Evolutionary conservation across 2,888 invertebrate genomes (phyloP).

Genomic region (Cancer borealis): DNA sequence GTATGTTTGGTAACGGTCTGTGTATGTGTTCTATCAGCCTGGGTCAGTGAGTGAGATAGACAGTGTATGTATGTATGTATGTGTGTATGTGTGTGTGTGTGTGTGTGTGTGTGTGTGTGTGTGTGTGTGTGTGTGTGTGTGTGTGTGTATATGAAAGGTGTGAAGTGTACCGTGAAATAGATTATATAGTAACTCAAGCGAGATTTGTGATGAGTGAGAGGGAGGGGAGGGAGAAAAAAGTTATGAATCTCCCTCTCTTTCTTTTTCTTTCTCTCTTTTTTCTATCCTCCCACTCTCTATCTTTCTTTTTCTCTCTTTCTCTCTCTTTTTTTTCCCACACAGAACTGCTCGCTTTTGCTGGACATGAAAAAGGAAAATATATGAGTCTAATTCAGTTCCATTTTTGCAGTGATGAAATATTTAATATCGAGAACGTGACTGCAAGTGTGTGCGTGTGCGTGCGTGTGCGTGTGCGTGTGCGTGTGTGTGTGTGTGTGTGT

Average conservation of each 20-base stretch:
- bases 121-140: neutral
- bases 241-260: no score
- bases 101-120: no score
- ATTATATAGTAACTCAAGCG: neutral
- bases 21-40: no score
- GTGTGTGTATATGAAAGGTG: neutral
- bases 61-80: no score
- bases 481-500: no score
- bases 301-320: no score
- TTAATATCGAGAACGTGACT: neutral
- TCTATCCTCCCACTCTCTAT: neutral
- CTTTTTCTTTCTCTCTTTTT: neutral
- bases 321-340: no score
- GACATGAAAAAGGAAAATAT: neutral
- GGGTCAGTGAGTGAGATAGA: no score
- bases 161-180: neutral
- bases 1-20: no score
- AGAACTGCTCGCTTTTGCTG: neutral
- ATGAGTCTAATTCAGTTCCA: neutral
- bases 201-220: neutral
- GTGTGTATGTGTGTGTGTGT: no score
- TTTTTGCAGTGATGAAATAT: neutral
- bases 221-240: neutral
- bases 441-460: neutral
- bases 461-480: no score